These are phyloP conservation scores for Bombus cullumanus DNA, from an alignment of 1,140 invertebrate species.

Conservation along the genomic window DNA sequence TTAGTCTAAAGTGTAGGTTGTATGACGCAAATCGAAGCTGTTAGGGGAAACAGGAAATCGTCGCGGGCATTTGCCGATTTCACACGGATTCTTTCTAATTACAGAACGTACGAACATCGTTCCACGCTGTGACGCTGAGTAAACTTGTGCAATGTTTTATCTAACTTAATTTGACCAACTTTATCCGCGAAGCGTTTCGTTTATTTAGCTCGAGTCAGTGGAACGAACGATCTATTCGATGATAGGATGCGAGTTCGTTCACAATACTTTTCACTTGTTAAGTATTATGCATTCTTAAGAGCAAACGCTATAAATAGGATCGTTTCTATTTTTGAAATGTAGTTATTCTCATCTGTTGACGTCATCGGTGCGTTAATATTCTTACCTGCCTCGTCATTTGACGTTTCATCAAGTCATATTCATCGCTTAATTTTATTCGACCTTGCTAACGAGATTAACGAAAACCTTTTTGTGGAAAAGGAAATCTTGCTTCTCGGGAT, in stretches of 20 bases:
- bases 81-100: not conserved
- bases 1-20: conserved; percentile 80
- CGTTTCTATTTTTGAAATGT: too few species aligned
- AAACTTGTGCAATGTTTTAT: not conserved
- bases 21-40: conserved; percentile 72
- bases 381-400: not conserved
- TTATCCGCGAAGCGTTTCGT: not conserved
- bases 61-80: not conserved
- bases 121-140: not conserved
- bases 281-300: too few species aligned
- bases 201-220: not conserved
- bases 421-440: not conserved
- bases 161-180: not conserved
- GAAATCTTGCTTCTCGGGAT: not conserved
- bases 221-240: not conserved
- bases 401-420: not conserved
- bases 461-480: not conserved
- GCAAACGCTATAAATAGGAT: not conserved
- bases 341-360: not conserved
- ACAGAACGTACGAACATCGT: not conserved
- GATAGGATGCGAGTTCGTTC: too few species aligned
- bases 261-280: too few species aligned
- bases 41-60: conserved; percentile 72
- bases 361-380: not conserved
- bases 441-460: not conserved